Evolutionary conservation across 2,113 vertebrate species (phyloP).

Genomic region (Phoenicopterus ruber): DNA sequence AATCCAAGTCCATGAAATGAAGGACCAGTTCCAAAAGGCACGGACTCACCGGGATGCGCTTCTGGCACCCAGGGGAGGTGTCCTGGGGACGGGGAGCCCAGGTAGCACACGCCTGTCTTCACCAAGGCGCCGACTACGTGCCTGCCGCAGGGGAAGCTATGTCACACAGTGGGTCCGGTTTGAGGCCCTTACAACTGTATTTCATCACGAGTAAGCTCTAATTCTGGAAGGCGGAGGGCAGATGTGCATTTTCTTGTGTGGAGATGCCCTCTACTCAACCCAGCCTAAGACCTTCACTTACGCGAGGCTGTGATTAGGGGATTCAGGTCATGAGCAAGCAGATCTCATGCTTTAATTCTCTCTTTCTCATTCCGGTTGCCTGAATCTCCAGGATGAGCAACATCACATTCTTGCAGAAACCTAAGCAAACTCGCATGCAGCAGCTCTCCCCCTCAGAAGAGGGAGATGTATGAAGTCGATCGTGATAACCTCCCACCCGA

Average conservation of each 20-base stretch:
- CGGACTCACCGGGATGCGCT: fast-evolving
- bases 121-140: fast-evolving
- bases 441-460: background rate
- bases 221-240: fast-evolving
- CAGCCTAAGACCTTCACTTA: conserved; percentile 32
- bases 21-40: background rate
- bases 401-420: background rate
- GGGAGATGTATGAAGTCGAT: fast-evolving
- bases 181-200: background rate
- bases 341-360: conserved; percentile 7
- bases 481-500: fast-evolving
- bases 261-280: conserved; percentile 25
- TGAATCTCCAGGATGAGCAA: background rate
- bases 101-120: background rate
- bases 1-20: background rate
- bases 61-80: background rate
- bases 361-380: background rate
- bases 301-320: background rate
- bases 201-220: background rate
- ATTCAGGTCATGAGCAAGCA: conserved; percentile 55
- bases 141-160: background rate
- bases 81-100: background rate
- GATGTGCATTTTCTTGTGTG: background rate
- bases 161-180: background rate
- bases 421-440: background rate